Conservation (phyloP, 2,113 vertebrate genomes). For the Apteryx owenii region DNA sequence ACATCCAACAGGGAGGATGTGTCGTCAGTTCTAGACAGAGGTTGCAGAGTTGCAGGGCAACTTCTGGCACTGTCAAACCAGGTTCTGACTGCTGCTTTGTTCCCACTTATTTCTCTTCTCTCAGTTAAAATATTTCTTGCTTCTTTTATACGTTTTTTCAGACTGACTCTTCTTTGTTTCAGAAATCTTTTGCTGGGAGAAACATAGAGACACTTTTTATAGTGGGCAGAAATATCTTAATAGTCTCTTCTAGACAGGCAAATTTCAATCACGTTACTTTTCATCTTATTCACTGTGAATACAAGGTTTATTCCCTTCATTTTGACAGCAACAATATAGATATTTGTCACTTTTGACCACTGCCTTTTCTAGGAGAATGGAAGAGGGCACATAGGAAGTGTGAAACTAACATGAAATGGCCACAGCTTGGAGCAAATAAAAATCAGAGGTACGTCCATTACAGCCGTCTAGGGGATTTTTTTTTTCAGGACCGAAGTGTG, state of each 20-base stretch:
- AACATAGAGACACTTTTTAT: background rate
- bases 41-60: background rate
- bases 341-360: background rate
- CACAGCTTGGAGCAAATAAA: background rate
- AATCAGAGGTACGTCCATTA: background rate
- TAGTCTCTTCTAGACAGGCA: background rate
- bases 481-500: background rate
- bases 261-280: background rate
- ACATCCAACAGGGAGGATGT: background rate
- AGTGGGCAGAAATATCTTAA: background rate
- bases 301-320: background rate
- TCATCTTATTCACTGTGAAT: background rate
- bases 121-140: background rate
- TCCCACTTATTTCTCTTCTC: background rate
- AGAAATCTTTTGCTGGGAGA: background rate
- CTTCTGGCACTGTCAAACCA: background rate
- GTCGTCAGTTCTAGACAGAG: background rate
- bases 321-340: background rate
- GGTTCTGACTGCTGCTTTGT: accelerated
- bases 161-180: background rate
- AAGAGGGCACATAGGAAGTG: background rate
- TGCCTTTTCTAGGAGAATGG: background rate
- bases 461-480: background rate
- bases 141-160: background rate
- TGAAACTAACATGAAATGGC: background rate